Percentiles rank a stretch among this genome's conserved stretches.
These are phyloP conservation scores for Austrofundulus limnaeus DNA, from an alignment of 2,113 vertebrate genomes.

Conservation along the genomic window DNA sequence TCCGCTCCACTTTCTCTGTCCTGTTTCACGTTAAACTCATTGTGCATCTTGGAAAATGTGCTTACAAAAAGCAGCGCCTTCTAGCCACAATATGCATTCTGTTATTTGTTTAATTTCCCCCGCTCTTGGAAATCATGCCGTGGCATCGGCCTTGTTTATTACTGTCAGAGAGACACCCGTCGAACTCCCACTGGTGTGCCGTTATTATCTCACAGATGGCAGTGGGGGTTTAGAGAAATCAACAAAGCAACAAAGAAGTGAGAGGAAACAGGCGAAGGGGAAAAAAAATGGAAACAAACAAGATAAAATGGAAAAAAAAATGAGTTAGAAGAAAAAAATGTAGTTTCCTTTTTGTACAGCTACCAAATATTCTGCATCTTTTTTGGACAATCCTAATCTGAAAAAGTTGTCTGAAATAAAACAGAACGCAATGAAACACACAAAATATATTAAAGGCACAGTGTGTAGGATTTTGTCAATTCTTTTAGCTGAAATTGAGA, in stretches of 20 bases:
- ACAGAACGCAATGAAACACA: no score
- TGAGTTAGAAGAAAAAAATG: no score
- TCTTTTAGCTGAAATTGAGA: no score
- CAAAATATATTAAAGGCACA: no score
- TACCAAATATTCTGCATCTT: no score
- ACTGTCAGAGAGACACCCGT: slow-evolving; percentile 50
- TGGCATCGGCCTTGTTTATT: slow-evolving; percentile 65
- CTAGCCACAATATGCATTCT: slow-evolving; percentile 18
- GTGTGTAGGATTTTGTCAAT: no score
- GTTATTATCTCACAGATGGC: slow-evolving; percentile 62
- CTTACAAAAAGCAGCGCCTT: slow-evolving; percentile 11
- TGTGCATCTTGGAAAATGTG: slow-evolving; percentile 40
- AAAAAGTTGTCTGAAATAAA: no score
- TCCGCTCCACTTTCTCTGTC: slow-evolving; percentile 13
- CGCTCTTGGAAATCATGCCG: slow-evolving; percentile 47
- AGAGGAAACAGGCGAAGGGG: slow-evolving; percentile 7
- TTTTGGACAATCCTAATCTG: no score
- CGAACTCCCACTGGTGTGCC: slow-evolving; percentile 51
- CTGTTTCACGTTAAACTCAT: slow-evolving; percentile 9
- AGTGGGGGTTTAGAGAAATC: slow-evolving; percentile 35
- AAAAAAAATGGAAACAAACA: not conserved
- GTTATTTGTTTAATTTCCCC: slow-evolving; percentile 63
- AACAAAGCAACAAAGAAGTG: slow-evolving; percentile 15
- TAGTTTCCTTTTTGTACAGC: no score
- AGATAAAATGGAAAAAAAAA: not conserved